phyloP scores from a whole-genome alignment of 2,797 vertebrate genomes.

The Sebastes vulpes region DNA sequence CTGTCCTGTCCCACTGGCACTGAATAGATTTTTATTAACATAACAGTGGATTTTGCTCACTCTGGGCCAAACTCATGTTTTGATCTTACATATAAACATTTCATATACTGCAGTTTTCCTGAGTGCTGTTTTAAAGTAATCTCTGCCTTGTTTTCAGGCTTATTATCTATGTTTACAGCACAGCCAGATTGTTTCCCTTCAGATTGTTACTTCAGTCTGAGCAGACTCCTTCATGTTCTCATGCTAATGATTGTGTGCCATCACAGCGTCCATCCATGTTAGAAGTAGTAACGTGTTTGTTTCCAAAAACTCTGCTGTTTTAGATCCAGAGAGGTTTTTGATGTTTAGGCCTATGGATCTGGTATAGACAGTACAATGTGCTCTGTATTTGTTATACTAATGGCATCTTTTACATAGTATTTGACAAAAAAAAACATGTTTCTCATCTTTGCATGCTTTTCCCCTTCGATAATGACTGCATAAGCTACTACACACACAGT shows the following conservation, averaged over 20 bases:
- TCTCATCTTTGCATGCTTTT: slow-evolving; percentile 1
- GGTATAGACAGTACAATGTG: slow-evolving; percentile 25
- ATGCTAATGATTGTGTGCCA: slow-evolving; percentile 67
- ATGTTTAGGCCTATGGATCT: slow-evolving; percentile 31
- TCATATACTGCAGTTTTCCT: neutral
- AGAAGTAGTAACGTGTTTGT: slow-evolving; percentile 47
- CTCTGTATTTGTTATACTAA: neutral
- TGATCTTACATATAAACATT: neutral
- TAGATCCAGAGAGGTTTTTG: slow-evolving; percentile 56
- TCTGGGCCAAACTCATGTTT: neutral
- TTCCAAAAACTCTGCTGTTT: slow-evolving; percentile 27
- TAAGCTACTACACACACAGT: neutral
- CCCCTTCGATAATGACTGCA: neutral
- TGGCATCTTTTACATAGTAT: neutral
- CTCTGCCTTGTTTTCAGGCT: neutral
- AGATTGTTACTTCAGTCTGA: slow-evolving; percentile 14
- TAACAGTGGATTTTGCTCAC: neutral
- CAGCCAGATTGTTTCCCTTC: neutral
- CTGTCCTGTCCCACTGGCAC: neutral
- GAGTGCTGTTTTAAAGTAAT: neutral
- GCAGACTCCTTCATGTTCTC: slow-evolving; percentile 36
- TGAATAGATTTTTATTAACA: neutral
- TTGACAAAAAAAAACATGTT: neutral
- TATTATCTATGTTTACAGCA: slow-evolving; percentile 28
- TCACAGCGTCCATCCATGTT: slow-evolving; percentile 34